Percentiles rank a stretch among this genome's conserved stretches.
phyloP scores from a whole-genome alignment of 2,888 invertebrate genomes.

The Cryptus armator region DNA sequence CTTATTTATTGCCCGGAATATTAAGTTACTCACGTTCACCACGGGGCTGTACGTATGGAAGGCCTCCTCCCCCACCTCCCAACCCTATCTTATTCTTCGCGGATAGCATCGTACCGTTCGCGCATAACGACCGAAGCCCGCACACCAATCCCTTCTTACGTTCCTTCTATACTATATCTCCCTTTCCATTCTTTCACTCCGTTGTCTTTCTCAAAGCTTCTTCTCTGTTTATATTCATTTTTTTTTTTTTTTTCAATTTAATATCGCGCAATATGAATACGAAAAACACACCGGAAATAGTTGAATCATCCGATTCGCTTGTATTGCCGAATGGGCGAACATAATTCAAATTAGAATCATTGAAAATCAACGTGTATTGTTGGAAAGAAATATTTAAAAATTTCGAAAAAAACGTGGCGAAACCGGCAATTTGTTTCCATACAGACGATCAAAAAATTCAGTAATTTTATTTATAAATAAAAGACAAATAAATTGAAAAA shows the following conservation, averaged over 20 bases:
- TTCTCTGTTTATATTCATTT: neutral
- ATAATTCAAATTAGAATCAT: too few species aligned
- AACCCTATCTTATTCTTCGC: conserved; percentile 50
- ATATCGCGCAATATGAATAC: too few species aligned
- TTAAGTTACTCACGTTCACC: conserved; percentile 82
- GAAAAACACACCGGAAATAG: too few species aligned
- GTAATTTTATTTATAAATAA: too few species aligned
- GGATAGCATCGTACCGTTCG: conserved; percentile 64
- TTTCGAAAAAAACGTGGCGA: too few species aligned
- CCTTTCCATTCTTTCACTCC: conserved; percentile 31
- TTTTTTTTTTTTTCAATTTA: too few species aligned
- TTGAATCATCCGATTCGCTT: too few species aligned
- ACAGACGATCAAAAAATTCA: too few species aligned
- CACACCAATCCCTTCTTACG: conserved; percentile 46
- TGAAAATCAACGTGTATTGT: too few species aligned
- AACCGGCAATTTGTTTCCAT: too few species aligned
- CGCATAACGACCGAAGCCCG: conserved; percentile 34
- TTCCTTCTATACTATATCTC: conserved; percentile 30
- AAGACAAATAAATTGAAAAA: neutral
- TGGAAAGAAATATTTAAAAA: too few species aligned
- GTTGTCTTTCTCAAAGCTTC: conserved; percentile 39
- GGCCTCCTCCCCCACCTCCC: conserved; percentile 8
- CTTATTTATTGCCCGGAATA: conserved; percentile 83
- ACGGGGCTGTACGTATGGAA: conserved; percentile 53
- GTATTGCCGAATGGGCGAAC: too few species aligned